These are phyloP conservation scores for Drosophila kambysellisi DNA, from an alignment of 2,888 invertebrate species.

Conservation along the genomic window DNA sequence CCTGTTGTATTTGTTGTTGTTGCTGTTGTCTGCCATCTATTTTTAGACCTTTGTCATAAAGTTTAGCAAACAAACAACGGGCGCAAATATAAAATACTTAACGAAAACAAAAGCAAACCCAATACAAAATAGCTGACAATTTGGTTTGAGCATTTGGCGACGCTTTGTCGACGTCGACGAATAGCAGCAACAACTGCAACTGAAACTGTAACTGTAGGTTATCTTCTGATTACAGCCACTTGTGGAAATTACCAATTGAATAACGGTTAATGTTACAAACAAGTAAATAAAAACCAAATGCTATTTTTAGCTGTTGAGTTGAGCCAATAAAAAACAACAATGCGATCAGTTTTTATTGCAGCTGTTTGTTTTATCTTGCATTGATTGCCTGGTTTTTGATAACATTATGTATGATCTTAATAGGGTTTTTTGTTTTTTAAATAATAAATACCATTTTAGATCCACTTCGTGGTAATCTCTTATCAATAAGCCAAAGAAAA, in stretches of 20 bases:
- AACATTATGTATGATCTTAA: not conserved
- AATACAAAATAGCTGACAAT: constrained; percentile 59
- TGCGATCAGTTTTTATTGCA: not conserved
- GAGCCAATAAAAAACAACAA: not conserved
- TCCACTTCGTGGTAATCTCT: not conserved
- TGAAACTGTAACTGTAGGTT: constrained; percentile 15
- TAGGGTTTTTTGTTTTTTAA: not conserved
- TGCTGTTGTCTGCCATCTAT: constrained; percentile 51
- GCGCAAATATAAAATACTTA: constrained; percentile 41
- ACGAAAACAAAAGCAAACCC: constrained; percentile 17
- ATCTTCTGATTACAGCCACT: constrained; percentile 20
- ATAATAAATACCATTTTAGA: not conserved
- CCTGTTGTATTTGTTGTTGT: constrained; percentile 23
- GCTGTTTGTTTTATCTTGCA: not conserved
- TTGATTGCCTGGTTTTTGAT: not conserved
- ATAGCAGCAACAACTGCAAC: not conserved
- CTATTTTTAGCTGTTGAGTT: not conserved
- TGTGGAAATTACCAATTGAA: constrained; percentile 16
- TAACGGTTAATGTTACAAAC: constrained; percentile 7
- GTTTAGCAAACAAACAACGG: constrained; percentile 71
- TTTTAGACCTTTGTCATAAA: constrained; percentile 78
- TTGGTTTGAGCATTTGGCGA: constrained; percentile 57
- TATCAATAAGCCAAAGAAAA: not conserved
- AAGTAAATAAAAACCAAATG: not conserved
- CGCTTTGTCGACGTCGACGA: constrained; percentile 18